These are phyloP conservation scores for Gerris lacustris DNA, from an alignment of 2,888 invertebrate genomes.

Conservation along the genomic window DNA sequence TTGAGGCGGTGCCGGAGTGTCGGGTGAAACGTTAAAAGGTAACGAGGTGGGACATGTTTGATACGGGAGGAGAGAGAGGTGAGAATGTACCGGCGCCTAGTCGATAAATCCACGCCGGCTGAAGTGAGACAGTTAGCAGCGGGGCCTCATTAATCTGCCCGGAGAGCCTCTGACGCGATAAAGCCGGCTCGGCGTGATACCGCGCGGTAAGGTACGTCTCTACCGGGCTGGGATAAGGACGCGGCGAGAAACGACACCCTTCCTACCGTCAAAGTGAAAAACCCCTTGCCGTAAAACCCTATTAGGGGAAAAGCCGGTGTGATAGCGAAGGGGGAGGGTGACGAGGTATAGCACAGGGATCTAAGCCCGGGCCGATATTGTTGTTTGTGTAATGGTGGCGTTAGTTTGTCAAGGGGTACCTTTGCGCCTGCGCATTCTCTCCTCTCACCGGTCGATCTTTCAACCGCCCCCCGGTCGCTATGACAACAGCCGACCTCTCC, in stretches of 20 bases:
- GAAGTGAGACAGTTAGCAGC: slow-evolving; percentile 1
- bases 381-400: slow-evolving; percentile 1
- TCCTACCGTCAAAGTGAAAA: neutral
- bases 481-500: neutral
- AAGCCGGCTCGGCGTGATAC: neutral
- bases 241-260: neutral
- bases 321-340: neutral
- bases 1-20: neutral
- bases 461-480: neutral
- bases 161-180: neutral
- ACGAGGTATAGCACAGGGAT: neutral
- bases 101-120: neutral
- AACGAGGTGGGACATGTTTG: neutral
- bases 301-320: neutral
- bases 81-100: neutral
- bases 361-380: neutral
- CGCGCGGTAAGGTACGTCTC: neutral
- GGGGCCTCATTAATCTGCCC: neutral
- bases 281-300: slow-evolving; percentile 1
- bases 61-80: neutral
- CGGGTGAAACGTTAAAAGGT: neutral
- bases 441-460: neutral
- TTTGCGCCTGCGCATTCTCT: neutral
- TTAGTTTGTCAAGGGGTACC: slow-evolving; percentile 5
- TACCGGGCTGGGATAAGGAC: neutral